A percentile compares a stretch with the other conserved stretches of the same genome.
Conservation (phyloP, 2,797 vertebrate species). For the Odontamblyopus rebecca region DNA sequence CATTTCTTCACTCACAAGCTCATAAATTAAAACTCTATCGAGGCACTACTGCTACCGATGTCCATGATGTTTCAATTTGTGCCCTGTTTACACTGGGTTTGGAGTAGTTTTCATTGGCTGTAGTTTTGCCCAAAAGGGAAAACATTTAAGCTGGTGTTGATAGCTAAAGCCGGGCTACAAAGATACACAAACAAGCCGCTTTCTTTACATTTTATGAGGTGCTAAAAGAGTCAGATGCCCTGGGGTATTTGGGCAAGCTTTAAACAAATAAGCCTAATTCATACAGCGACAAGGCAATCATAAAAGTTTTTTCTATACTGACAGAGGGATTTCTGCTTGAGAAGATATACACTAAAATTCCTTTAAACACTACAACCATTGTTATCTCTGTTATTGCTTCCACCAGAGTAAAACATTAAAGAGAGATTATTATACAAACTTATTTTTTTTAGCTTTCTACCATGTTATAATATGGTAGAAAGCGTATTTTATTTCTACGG, state of each 20-base stretch:
- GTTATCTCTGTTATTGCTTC: too few relatives aligned
- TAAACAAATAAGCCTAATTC: neutral
- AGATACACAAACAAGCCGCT: slow-evolving; percentile 1
- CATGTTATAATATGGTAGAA: too few relatives aligned
- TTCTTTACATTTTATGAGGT: slow-evolving; percentile 3
- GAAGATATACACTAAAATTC: neutral
- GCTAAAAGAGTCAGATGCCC: neutral
- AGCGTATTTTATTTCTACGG: too few relatives aligned
- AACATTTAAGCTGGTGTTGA: neutral
- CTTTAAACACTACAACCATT: neutral
- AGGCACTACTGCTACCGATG: neutral
- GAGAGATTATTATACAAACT: too few relatives aligned
- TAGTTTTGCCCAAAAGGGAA: slow-evolving; percentile 1
- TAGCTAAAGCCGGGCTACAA: slow-evolving; percentile 1
- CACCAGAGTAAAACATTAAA: too few relatives aligned
- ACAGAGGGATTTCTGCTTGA: neutral
- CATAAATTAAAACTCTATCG: slow-evolving; percentile 24
- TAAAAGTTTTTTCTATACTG: neutral
- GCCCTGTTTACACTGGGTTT: slow-evolving; percentile 17
- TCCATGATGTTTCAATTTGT: slow-evolving; percentile 11
- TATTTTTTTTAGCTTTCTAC: too few relatives aligned
- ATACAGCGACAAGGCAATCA: neutral
- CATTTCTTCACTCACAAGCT: slow-evolving; percentile 23
- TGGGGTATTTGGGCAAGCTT: neutral
- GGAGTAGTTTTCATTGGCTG: slow-evolving; percentile 7